A percentile compares a stretch with the other conserved stretches of the same genome.
Conservation (phyloP, 2,113 vertebrate species). For the Anhinga rufa region DNA sequence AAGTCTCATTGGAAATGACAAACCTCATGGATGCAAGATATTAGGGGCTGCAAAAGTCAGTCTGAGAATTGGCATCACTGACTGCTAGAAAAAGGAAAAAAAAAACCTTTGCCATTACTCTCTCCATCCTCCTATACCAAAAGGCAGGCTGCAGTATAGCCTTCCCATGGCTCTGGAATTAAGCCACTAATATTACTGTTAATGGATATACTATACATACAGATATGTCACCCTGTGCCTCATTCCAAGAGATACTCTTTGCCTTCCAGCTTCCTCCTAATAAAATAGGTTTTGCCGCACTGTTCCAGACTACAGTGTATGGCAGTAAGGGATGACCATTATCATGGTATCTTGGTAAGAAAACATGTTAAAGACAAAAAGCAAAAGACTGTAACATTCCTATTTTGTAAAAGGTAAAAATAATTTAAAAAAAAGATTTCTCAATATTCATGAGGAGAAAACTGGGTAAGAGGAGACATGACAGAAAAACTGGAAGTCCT, state of each 20-base stretch:
- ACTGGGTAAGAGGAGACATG: neutral
- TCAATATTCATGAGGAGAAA: neutral
- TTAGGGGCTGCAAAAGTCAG: neutral
- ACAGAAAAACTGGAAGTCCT: neutral
- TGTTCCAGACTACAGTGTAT: neutral
- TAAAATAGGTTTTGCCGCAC: neutral
- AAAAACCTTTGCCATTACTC: neutral
- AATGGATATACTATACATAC: neutral
- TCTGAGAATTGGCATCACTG: neutral
- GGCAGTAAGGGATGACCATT: neutral
- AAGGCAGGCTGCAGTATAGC: neutral
- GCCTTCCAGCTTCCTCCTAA: neutral
- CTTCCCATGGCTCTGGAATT: neutral
- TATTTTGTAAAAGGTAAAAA: neutral
- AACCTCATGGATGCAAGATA: neutral
- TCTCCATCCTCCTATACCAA: neutral
- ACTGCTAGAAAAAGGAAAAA: neutral
- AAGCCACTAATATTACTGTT: neutral
- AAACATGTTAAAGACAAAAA: neutral
- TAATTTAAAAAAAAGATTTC: neutral
- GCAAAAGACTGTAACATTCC: neutral
- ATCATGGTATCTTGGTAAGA: neutral
- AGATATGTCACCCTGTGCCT: neutral
- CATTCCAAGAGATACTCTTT: neutral
- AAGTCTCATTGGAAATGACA: neutral